These are phyloP conservation scores for Athripsodes cinereus DNA, from an alignment of 2,888 invertebrate species.

Conservation along the genomic window DNA sequence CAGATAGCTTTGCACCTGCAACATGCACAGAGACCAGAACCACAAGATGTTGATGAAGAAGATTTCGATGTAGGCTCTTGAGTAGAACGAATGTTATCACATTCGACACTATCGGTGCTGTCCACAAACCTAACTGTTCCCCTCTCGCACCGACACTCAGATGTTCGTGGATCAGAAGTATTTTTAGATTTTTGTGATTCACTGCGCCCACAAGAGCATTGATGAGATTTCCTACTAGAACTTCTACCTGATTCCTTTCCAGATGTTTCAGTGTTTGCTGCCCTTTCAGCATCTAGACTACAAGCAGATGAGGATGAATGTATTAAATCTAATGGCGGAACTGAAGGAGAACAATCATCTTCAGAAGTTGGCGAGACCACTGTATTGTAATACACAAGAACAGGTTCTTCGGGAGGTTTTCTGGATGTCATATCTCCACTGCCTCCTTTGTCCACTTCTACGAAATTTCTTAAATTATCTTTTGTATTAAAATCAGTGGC, in stretches of 20 bases:
- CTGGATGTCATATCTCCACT: not conserved
- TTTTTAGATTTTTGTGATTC: not conserved
- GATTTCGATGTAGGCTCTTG: not conserved
- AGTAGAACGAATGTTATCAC: not conserved
- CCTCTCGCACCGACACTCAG: not conserved
- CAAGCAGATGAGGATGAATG: not conserved
- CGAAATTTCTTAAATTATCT: not conserved
- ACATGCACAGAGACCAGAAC: not conserved
- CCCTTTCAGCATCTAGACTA: not conserved
- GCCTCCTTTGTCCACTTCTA: not conserved
- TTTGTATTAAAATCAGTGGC: constrained; percentile 19
- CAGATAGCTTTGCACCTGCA: not conserved
- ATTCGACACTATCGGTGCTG: not conserved
- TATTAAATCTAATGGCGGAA: not conserved
- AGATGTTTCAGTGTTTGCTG: not conserved
- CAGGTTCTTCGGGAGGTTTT: not conserved
- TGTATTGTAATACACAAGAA: not conserved
- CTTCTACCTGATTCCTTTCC: not conserved
- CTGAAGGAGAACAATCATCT: not conserved
- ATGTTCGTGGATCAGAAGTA: not conserved
- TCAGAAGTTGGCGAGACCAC: not conserved
- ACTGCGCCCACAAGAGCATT: not conserved
- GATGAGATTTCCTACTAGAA: not conserved
- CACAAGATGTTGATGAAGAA: not conserved
- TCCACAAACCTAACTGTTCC: not conserved